Base-by-base conservation (phyloP, 2,888 invertebrate species). In the Euspilapteryx auroguttella region DNA sequence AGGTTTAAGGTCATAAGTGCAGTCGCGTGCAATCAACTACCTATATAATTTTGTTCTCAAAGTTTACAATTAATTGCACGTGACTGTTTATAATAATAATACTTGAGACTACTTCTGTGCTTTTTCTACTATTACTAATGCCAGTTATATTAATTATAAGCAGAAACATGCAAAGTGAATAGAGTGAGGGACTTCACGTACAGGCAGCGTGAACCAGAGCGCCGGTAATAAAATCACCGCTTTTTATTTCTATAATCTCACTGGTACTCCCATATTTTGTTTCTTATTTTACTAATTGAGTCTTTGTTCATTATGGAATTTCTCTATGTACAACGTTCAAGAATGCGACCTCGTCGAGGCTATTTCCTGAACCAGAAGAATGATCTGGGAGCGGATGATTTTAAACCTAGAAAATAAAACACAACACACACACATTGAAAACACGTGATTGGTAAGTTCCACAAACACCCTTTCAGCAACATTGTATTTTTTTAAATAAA, bases 301-400 rank as follows among this genome's bases (percentile, higher is more conserved):
- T 75, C 75, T 73, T 73, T 73, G 62, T 65, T 69, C 64, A 62
- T 61, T 68, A 63, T 54, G 45, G 41, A 55, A 58, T 55, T 49
- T 50, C 30, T 68, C 49, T 73, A 73, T 73, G 44, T 71, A 75
- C 69, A 75, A 62, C 40, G 45, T 55, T 63, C 69, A 65, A 69
- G 68, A 68, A 57, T 62, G 53, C 5, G 17, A 5, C 17, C 61
- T 57, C 50, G 50, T 44, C 55, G 55, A 52, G 57, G 58, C 54
- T 75, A 75, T 63, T 75, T 69, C 66, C 73, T 75, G 75, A 73
- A 75, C 75, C 75, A 75, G 75, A 75, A 75, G 73, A 75, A 75
- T 51, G 75, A 75, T 59, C 75, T 63, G 58, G 75, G 75, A 54
- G 66, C 75, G 59, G 75, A 66, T 75, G 75, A 68, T 71, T 75